Conservation (phyloP, 2,113 vertebrate genomes). For the Mionectes macconnelli region DNA sequence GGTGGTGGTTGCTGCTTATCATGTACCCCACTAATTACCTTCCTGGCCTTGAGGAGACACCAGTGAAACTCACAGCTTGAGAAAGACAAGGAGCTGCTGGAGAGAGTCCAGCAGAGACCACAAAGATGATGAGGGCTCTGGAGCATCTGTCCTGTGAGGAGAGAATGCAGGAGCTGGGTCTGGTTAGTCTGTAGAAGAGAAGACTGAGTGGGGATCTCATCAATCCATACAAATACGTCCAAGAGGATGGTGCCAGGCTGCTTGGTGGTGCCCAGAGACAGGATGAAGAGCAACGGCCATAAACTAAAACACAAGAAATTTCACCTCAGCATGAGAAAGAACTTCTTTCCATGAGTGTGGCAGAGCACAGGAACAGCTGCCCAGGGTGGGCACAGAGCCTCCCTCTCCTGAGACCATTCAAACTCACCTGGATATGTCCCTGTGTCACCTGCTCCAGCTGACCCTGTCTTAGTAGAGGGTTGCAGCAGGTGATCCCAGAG, state of each 20-base stretch:
- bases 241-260: not conserved
- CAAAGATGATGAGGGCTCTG: not conserved
- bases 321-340: not conserved
- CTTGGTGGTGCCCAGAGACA: not conserved
- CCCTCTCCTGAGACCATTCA: not conserved
- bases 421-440: no score
- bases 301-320: not conserved
- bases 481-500: not conserved
- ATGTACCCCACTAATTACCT: not conserved
- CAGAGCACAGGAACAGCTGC: not conserved
- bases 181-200: not conserved
- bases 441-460: not conserved
- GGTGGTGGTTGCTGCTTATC: not conserved
- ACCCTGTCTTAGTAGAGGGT: not conserved
- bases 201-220: not conserved
- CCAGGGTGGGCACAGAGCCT: not conserved
- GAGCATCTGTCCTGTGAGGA: not conserved
- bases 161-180: rapidly evolving
- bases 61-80: not conserved
- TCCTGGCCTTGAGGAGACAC: not conserved
- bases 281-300: not conserved
- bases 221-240: not conserved
- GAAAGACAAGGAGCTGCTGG: not conserved
- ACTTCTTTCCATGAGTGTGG: not conserved
- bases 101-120: not conserved